phyloP scores from a whole-genome alignment of 2,888 invertebrate genomes.

The Strigamia crassipes region DNA sequence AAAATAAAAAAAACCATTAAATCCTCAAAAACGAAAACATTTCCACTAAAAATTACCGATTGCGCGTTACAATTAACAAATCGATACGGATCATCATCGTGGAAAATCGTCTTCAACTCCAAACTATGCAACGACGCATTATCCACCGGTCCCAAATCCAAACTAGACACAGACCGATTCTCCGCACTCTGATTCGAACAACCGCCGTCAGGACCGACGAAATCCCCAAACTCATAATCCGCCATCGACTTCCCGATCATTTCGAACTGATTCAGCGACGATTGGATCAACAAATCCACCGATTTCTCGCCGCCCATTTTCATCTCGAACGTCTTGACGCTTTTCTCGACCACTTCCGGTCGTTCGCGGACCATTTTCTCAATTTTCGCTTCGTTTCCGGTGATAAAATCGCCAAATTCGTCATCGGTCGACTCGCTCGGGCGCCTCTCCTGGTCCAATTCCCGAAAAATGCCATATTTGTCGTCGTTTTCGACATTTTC shows the following conservation, averaged over 20 bases:
- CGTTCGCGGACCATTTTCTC: too few relatives aligned
- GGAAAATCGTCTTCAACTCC: slow-evolving; percentile 49
- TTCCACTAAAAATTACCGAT: neutral
- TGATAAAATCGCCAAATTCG: slow-evolving; percentile 51
- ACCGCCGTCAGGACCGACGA: neutral
- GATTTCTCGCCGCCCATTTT: neutral
- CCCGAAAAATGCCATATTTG: slow-evolving; percentile 52
- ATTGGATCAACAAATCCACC: neutral
- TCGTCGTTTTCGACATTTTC: slow-evolving; percentile 46
- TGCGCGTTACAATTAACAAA: neutral
- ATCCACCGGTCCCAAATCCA: slow-evolving; percentile 50
- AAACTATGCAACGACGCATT: slow-evolving; percentile 51
- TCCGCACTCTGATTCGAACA: slow-evolving; percentile 14
- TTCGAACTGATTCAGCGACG: neutral
- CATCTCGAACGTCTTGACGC: neutral
- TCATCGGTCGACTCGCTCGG: slow-evolving; percentile 41
- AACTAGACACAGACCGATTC: slow-evolving; percentile 52
- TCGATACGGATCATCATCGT: neutral
- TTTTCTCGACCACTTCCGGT: too few relatives aligned
- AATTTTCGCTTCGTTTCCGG: neutral
- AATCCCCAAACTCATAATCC: slow-evolving; percentile 45
- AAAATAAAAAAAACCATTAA: too few relatives aligned
- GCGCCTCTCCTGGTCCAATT: slow-evolving; percentile 46
- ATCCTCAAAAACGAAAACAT: slow-evolving; percentile 2
- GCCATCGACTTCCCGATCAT: too few relatives aligned